phyloP scores from a whole-genome alignment of 2,797 vertebrate genomes.

The Miichthys miiuy region DNA sequence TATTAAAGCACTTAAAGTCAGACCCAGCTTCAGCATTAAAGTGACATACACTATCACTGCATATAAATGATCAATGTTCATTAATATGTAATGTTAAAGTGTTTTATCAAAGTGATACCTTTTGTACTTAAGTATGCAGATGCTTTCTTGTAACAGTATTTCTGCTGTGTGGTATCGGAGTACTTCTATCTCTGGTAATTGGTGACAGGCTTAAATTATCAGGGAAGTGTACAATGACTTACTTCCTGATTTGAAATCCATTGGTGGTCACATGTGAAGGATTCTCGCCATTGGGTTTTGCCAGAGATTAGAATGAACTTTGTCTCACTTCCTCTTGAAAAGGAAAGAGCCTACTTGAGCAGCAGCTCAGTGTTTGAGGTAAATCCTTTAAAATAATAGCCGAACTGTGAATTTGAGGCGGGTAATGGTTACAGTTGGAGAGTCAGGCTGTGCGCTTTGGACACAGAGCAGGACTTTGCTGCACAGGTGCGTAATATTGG shows the following conservation, averaged over 20 bases:
- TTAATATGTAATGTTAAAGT: too few species aligned
- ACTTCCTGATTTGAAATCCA: conserved; percentile 73
- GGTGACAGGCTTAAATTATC: neutral
- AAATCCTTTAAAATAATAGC: too few species aligned
- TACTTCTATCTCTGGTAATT: neutral
- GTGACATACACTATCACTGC: neutral
- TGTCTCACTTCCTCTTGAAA: conserved; percentile 71
- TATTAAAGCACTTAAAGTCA: neutral
- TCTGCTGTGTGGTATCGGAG: neutral
- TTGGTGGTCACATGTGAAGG: conserved; percentile 71
- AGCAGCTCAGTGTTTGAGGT: neutral
- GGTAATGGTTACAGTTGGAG: too few species aligned
- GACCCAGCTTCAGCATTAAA: neutral
- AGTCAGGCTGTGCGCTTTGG: neutral
- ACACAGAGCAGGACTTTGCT: neutral
- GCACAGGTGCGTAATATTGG: conserved; percentile 61
- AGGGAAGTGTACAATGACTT: neutral
- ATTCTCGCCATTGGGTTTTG: conserved; percentile 44
- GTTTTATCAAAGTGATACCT: too few species aligned
- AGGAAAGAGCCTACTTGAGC: neutral
- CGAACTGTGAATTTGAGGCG: fast-evolving
- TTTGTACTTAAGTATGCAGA: neutral
- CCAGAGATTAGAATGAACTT: conserved; percentile 76
- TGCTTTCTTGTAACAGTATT: neutral
- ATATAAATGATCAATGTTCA: too few species aligned